Evolutionary conservation across 2,797 vertebrate species (phyloP).

Genomic region (Lagorchestes hirsutus): DNA sequence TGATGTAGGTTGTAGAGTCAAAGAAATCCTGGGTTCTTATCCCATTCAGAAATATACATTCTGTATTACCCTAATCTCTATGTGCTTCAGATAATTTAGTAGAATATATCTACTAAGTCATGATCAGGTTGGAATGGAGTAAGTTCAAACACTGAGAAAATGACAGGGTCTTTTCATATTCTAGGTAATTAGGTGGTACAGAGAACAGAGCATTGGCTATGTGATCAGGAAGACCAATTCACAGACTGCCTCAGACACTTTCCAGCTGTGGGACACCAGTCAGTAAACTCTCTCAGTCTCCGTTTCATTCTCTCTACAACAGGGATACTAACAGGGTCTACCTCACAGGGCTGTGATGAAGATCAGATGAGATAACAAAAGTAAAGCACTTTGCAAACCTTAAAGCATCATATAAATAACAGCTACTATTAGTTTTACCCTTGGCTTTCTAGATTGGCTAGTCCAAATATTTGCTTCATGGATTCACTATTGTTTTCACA

Average conservation of each 20-base stretch:
- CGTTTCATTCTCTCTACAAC: not conserved
- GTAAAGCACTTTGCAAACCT: not conserved
- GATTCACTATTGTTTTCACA: not conserved
- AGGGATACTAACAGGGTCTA: not conserved
- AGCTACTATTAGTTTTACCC: not conserved
- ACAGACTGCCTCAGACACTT: not conserved
- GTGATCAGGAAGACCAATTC: not conserved
- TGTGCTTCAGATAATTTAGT: not conserved
- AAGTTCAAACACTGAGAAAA: not conserved
- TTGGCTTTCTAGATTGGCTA: not conserved
- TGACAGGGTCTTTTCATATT: not conserved
- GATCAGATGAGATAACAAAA: not conserved
- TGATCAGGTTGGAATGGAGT: not conserved
- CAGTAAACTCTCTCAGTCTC: not conserved
- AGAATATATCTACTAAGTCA: not conserved
- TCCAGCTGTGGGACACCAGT: not conserved
- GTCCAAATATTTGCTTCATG: not conserved
- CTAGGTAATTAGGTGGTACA: not conserved
- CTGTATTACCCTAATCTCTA: not conserved
- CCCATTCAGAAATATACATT: not conserved
- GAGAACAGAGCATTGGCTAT: not conserved
- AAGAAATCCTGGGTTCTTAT: not conserved
- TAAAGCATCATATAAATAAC: not conserved
- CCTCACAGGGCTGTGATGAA: not conserved
- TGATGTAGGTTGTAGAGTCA: not conserved